Evolutionary conservation across 1,140 invertebrate genomes (phyloP).

Genomic region (Sitodiplosis mosellana): DNA sequence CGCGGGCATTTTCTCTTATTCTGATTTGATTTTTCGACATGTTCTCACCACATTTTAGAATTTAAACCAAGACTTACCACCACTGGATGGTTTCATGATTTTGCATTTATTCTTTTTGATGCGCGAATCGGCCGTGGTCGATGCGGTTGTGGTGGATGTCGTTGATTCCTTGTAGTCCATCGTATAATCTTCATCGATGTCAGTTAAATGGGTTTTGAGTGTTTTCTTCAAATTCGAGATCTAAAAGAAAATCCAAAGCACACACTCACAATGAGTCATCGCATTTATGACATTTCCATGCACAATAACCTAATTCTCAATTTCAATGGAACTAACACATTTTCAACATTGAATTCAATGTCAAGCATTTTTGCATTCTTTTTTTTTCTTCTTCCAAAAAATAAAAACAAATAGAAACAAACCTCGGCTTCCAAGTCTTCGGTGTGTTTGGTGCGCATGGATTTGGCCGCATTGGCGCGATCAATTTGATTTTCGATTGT

Average conservation of each 20-base stretch:
- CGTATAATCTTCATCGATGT: slow-evolving; percentile 39
- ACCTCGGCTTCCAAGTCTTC: slow-evolving; percentile 75
- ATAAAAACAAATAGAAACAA: slow-evolving; percentile 10
- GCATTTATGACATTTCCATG: background rate
- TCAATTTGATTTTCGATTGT: slow-evolving; percentile 82
- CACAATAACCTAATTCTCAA: background rate
- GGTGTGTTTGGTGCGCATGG: slow-evolving; percentile 58
- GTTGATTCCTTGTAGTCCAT: slow-evolving; percentile 32
- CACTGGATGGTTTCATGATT: slow-evolving; percentile 10
- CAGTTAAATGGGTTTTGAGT: slow-evolving; percentile 47
- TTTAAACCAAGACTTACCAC: slow-evolving; percentile 10
- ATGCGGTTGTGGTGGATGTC: slow-evolving; percentile 8
- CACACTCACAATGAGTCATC: slow-evolving; percentile 6
- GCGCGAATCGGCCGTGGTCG: slow-evolving; percentile 14
- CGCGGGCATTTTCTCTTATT: too few species aligned
- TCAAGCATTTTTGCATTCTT: background rate
- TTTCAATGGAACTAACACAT: background rate
- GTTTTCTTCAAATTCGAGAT: slow-evolving; percentile 65
- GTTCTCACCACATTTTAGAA: background rate
- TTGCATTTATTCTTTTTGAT: slow-evolving; percentile 21
- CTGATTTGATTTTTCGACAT: too few species aligned
- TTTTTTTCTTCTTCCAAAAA: background rate
- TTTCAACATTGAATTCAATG: background rate
- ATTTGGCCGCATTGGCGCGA: slow-evolving; percentile 70
- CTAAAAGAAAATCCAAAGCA: too few species aligned